Conservation (phyloP, 2,797 vertebrate genomes). For the Myotis myotis region DNA sequence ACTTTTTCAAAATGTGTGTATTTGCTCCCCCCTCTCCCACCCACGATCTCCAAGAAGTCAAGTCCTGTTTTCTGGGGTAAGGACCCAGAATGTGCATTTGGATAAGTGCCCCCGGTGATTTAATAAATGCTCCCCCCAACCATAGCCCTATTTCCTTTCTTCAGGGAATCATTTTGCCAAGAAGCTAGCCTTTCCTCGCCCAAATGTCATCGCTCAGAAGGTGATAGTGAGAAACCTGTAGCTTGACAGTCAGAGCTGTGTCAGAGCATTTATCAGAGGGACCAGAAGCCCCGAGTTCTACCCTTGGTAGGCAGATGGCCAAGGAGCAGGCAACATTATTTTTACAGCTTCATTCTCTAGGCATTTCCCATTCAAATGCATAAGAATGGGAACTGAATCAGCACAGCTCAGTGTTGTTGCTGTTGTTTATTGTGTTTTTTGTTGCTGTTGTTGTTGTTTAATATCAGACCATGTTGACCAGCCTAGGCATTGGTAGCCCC, state of each 20-base stretch:
- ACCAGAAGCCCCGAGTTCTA: conserved; percentile 29
- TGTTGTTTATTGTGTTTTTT: background rate
- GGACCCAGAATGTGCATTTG: background rate
- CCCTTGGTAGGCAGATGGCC: conserved; percentile 16
- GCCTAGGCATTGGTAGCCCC: background rate
- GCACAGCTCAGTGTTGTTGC: background rate
- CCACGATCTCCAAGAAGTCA: background rate
- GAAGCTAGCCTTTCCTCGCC: conserved; percentile 46
- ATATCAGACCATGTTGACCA: background rate
- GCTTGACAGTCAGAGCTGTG: conserved; percentile 5
- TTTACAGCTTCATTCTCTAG: conserved; percentile 52
- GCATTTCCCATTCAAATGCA: background rate
- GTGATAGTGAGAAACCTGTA: conserved; percentile 27
- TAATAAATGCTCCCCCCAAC: background rate
- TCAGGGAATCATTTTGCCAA: conserved; percentile 16
- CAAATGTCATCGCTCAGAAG: conserved; percentile 39
- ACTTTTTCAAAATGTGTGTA: background rate
- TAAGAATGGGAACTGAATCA: conserved; percentile 10
- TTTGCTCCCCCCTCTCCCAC: background rate
- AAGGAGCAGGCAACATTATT: conserved; percentile 36
- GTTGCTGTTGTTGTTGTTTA: background rate
- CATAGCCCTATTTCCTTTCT: conserved; percentile 14
- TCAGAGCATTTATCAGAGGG: conserved; percentile 57
- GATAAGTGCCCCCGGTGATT: background rate
- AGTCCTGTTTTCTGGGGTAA: background rate